phyloP scores from a whole-genome alignment of 1,140 invertebrate species.

The Papilio helenus region DNA sequence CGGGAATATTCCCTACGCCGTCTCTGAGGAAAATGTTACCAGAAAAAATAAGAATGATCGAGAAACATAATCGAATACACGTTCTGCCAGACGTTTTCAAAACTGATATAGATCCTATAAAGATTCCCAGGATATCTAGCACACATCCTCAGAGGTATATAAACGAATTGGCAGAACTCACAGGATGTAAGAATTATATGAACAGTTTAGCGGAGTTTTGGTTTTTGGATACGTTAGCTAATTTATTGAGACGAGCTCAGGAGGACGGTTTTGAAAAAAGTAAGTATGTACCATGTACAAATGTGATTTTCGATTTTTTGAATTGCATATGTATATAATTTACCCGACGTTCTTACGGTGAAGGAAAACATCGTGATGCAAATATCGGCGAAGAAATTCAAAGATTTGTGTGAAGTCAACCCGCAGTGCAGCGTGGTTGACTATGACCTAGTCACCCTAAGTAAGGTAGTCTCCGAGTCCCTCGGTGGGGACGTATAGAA shows the following conservation, averaged over 20 bases:
- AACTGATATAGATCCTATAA: constrained; percentile 59
- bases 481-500: no score
- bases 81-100: constrained; percentile 68
- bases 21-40: constrained; percentile 62
- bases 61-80: constrained; percentile 63
- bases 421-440: no score
- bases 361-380: no score
- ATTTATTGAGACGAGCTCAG: constrained; percentile 68
- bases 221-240: constrained; percentile 75
- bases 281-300: no score
- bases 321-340: no score
- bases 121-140: constrained; percentile 62
- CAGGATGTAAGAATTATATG: constrained; percentile 66
- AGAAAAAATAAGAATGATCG: constrained; percentile 58
- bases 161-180: constrained; percentile 61
- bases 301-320: no score
- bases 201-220: constrained; percentile 71
- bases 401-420: no score
- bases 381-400: no score
- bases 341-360: no score
- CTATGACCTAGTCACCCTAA: no score
- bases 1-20: constrained; percentile 63
- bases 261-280: constrained; percentile 61
- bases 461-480: no score
- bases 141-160: constrained; percentile 68